Percentiles rank a stretch among this genome's conserved stretches.
Evolutionary conservation across 2,797 vertebrate genomes (phyloP).

Genomic region (Apogon talboti): DNA sequence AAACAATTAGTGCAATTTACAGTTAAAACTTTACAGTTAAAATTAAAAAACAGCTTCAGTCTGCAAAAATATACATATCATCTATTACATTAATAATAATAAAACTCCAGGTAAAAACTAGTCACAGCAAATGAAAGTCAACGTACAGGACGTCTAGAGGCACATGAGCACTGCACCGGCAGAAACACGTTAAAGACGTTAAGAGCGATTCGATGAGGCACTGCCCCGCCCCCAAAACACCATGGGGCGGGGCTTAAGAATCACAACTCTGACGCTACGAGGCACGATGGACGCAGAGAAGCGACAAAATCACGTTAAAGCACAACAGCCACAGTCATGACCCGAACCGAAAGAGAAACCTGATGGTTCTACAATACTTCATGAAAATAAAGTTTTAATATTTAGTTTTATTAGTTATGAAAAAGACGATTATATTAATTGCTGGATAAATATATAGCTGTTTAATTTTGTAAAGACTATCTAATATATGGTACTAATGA

Average conservation of each 20-base stretch:
- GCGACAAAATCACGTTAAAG: constrained; percentile 34
- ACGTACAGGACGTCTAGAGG: constrained; percentile 54
- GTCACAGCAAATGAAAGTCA: constrained; percentile 41
- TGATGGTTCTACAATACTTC: no score
- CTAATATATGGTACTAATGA: no score
- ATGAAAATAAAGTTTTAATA: no score
- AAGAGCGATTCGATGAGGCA: constrained; percentile 67
- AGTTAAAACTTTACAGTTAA: constrained; percentile 67
- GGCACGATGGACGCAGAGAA: constrained; percentile 55
- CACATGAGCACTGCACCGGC: constrained; percentile 66
- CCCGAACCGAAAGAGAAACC: no score
- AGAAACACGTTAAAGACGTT: constrained; percentile 36
- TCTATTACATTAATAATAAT: constrained; percentile 41
- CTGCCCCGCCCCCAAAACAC: constrained; percentile 40
- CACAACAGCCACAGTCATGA: neutral
- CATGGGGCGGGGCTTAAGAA: constrained; percentile 9
- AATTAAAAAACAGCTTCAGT: constrained; percentile 70
- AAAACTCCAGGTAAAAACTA: constrained; percentile 60
- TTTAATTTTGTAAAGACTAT: no score
- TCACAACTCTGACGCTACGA: constrained; percentile 28
- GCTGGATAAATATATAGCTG: no score
- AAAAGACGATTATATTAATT: no score
- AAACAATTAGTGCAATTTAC: constrained; percentile 84
- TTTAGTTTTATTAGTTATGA: no score
- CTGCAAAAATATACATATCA: constrained; percentile 82